Conservation (phyloP, 2,888 invertebrate genomes). For the Ethmia dodecea region DNA sequence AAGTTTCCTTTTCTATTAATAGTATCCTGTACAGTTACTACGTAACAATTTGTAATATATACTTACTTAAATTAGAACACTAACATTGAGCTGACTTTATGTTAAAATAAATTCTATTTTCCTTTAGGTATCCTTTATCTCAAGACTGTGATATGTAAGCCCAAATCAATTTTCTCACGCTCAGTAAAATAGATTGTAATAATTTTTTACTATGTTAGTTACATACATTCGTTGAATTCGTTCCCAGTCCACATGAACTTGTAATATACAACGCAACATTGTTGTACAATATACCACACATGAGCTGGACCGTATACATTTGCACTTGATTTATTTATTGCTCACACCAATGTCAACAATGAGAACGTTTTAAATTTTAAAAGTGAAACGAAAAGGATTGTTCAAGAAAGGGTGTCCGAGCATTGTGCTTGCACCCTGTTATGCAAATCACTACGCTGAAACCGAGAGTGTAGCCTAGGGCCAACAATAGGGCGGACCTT, state of each 20-base stretch:
- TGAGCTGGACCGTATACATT: constrained; percentile 60
- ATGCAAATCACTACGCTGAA: constrained; percentile 74
- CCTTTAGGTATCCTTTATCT: too few species aligned
- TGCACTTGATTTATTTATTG: constrained; percentile 72
- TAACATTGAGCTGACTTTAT: too few species aligned
- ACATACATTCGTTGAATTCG: too few species aligned
- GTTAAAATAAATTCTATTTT: too few species aligned
- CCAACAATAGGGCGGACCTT: constrained; percentile 48
- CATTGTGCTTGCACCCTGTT: constrained; percentile 60
- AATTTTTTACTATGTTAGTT: too few species aligned
- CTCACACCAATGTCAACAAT: constrained; percentile 68
- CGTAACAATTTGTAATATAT: too few species aligned
- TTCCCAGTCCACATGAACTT: constrained; percentile 18
- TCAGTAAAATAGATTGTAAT: constrained; percentile 25
- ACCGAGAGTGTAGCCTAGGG: constrained; percentile 58
- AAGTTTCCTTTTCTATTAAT: too few species aligned
- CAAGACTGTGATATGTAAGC: too few species aligned
- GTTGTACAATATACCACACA: constrained; percentile 40
- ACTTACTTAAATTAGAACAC: too few species aligned
- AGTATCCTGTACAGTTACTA: too few species aligned
- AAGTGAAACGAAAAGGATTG: constrained; percentile 71
- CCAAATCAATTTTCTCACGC: constrained; percentile 33
- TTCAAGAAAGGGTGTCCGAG: constrained; percentile 56
- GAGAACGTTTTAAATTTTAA: constrained; percentile 56
- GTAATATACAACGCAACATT: constrained; percentile 43